Percentiles rank a stretch among this genome's conserved stretches.
Conservation (phyloP, 1,140 invertebrate species). For the Lutraria rhynchaena region DNA sequence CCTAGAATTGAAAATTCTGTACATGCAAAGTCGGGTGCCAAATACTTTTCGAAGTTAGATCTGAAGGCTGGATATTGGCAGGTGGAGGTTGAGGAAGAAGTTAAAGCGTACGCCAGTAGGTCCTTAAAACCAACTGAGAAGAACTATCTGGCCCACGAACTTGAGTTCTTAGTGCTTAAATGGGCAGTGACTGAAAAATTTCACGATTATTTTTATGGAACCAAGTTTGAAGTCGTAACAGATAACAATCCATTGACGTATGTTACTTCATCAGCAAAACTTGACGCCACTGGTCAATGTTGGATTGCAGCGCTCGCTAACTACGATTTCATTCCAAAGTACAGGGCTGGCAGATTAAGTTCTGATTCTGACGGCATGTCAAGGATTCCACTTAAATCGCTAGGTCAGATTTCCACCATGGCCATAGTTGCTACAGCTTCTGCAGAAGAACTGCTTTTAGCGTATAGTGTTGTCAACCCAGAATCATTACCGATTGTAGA, state of each 20-base stretch:
- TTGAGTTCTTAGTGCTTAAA: no score
- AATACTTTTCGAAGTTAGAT: no score
- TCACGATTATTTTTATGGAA: no score
- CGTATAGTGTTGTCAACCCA: neutral
- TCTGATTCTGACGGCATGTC: constrained; percentile 56
- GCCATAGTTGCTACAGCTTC: neutral
- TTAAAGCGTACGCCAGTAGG: constrained; percentile 40
- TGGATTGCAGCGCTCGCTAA: constrained; percentile 44
- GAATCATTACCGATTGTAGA: neutral
- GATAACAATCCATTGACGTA: no score
- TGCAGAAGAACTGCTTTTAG: neutral
- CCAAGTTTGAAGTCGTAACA: no score
- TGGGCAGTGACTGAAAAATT: no score
- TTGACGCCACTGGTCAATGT: no score
- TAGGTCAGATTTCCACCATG: neutral
- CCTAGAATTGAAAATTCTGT: constrained; percentile 40
- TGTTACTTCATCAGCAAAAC: no score
- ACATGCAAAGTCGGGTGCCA: constrained; percentile 29
- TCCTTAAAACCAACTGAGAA: no score
- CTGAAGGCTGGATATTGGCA: constrained; percentile 50
- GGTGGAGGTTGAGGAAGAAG: constrained; percentile 29
- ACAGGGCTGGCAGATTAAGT: constrained; percentile 53
- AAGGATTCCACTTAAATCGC: neutral
- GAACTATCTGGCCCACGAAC: no score
- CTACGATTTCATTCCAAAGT: constrained; percentile 59